These are phyloP conservation scores for Poecilia gillii DNA, from an alignment of 2,797 vertebrate genomes.

Conservation along the genomic window DNA sequence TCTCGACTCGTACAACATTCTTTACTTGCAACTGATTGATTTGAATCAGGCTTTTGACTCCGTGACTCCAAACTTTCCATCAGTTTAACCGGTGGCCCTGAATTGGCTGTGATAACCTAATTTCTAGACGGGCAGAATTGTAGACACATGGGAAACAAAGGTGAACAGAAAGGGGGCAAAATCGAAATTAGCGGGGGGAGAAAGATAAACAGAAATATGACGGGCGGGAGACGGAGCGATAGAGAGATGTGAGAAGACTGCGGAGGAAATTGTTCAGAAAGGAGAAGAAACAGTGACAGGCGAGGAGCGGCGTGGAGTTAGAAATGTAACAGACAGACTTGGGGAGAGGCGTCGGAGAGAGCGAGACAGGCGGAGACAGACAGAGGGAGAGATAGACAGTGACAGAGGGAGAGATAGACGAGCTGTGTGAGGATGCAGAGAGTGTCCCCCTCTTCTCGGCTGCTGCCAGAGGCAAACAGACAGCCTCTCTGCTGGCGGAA, in stretches of 20 bases:
- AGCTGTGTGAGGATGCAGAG: conserved; percentile 80
- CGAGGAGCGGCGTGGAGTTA: conserved; percentile 51
- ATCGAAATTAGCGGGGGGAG: conserved; percentile 54
- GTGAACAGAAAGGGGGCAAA: conserved; percentile 29
- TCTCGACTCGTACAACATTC: not conserved
- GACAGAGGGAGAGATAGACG: conserved; percentile 80
- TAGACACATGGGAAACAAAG: conserved; percentile 19
- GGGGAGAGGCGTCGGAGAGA: conserved; percentile 56
- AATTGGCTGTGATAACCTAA: conserved; percentile 15
- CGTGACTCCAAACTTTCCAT: not conserved
- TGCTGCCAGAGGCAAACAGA: conserved; percentile 85
- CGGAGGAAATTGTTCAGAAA: conserved; percentile 58
- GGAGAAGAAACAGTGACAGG: conserved; percentile 71
- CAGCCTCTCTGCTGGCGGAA: conserved; percentile 81
- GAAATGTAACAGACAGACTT: conserved; percentile 67
- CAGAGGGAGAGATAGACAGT: conserved; percentile 75
- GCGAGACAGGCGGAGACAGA: conserved; percentile 72
- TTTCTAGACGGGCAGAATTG: conserved; percentile 15
- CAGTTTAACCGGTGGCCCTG: not conserved
- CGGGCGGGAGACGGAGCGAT: conserved; percentile 53
- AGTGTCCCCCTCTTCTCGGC: conserved; percentile 80
- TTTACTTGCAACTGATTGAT: not conserved
- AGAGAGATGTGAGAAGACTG: conserved; percentile 55
- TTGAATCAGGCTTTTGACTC: not conserved
- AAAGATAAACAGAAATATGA: conserved; percentile 59